Percentiles rank a stretch among this genome's conserved stretches.
These are phyloP conservation scores for Lingula anatina DNA, from an alignment of 2,888 invertebrate species.

Conservation along the genomic window DNA sequence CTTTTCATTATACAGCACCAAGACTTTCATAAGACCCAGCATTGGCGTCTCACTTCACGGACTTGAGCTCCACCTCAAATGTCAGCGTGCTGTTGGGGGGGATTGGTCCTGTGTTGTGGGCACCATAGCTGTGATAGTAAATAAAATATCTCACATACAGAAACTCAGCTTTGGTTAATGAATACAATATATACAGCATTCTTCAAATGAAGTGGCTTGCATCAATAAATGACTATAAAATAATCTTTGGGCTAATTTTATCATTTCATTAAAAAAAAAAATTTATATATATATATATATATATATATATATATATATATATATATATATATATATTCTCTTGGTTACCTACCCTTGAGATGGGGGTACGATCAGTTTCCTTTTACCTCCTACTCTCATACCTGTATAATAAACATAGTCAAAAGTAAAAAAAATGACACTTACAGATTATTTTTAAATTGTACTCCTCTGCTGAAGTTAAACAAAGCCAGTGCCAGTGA, in stretches of 20 bases:
- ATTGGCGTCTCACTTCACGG: too few relatives aligned
- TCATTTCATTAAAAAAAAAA: neutral
- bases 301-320: neutral
- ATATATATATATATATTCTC: neutral
- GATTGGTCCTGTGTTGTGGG: constrained; percentile 58
- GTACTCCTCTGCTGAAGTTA: too few relatives aligned
- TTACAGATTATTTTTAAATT: neutral
- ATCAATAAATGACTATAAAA: too few relatives aligned
- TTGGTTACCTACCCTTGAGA: constrained; percentile 70
- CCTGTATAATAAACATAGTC: constrained; percentile 51
- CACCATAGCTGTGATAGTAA: constrained; percentile 43
- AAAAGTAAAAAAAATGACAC: neutral
- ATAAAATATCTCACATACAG: constrained; percentile 4
- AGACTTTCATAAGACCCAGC: too few relatives aligned
- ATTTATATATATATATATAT: neutral
- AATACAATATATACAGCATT: neutral
- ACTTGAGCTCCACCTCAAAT: constrained; percentile 85
- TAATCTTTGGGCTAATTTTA: too few relatives aligned
- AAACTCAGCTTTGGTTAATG: neutral
- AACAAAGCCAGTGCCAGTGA: too few relatives aligned
- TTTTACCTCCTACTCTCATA: constrained; percentile 91
- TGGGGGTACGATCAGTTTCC: constrained; percentile 78
- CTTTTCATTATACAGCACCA: too few relatives aligned
- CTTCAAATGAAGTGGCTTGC: neutral
- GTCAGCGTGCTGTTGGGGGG: constrained; percentile 81